Percentiles rank a stretch among this genome's conserved stretches.
These are phyloP conservation scores for Platalea minor DNA, from an alignment of 2,797 vertebrate genomes.

Conservation along the genomic window DNA sequence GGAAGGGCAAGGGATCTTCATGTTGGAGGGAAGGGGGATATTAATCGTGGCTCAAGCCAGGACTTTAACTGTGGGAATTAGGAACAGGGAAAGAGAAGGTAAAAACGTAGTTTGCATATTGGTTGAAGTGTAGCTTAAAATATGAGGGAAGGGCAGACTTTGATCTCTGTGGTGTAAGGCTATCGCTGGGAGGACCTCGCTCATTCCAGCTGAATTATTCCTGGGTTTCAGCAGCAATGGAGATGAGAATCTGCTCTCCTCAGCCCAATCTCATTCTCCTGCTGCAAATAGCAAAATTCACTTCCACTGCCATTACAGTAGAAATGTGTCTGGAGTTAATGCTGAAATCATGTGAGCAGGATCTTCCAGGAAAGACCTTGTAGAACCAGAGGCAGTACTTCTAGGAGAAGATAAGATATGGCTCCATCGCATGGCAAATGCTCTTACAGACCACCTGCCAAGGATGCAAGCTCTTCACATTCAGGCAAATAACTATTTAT, in stretches of 20 bases:
- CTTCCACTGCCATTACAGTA: neutral
- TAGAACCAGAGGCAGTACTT: conserved; percentile 5
- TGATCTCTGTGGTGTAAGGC: conserved; percentile 1
- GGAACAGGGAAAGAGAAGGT: neutral
- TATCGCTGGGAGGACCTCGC: neutral
- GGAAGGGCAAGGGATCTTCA: neutral
- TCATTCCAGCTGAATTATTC: neutral
- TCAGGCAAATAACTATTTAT: conserved; percentile 10
- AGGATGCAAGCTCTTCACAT: neutral
- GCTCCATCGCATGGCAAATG: neutral
- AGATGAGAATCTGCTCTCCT: neutral
- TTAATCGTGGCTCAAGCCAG: neutral
- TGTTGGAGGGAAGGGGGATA: neutral
- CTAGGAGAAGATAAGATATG: neutral
- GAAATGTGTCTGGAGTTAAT: neutral
- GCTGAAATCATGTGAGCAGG: neutral
- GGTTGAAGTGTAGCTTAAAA: conserved; percentile 4
- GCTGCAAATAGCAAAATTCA: neutral
- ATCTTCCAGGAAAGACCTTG: neutral
- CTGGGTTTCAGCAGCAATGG: neutral
- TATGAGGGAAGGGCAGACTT: neutral
- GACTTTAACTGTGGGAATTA: neutral
- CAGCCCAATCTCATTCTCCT: neutral
- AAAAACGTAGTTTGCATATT: conserved; percentile 9
- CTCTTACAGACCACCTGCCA: conserved; percentile 15